A percentile compares a stretch with the other conserved stretches of the same genome.
phyloP scores from a whole-genome alignment of 2,797 vertebrate species.

The Clarias pachynema region DNA sequence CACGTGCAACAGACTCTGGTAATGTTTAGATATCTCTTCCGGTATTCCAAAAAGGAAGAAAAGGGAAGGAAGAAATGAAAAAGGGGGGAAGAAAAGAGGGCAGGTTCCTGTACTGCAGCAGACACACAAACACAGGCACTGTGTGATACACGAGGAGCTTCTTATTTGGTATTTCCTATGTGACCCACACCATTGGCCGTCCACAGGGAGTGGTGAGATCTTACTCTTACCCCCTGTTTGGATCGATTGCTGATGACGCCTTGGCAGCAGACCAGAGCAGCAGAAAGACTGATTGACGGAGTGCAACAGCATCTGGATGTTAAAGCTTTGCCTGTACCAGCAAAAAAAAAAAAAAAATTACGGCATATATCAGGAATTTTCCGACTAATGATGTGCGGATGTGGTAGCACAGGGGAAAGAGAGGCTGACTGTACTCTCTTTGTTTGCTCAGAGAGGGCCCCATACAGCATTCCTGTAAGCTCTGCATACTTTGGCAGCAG shows the following conservation, averaged over 20 bases:
- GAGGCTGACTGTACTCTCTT: constrained; percentile 99
- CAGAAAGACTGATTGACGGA: constrained; percentile 73
- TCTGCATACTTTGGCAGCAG: constrained; percentile 97
- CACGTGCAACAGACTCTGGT: constrained; percentile 87
- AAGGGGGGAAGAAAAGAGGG: constrained; percentile 48
- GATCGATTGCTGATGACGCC: constrained; percentile 81
- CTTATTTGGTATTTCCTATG: constrained; percentile 86
- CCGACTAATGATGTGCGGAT: constrained; percentile 99
- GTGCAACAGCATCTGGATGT: constrained; percentile 88
- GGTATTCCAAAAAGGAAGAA: constrained; percentile 82
- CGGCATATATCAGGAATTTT: constrained; percentile 99
- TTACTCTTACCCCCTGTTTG: constrained; percentile 66
- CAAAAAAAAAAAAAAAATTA: constrained; percentile 83
- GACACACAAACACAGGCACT: constrained; percentile 71
- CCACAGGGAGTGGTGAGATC: constrained; percentile 73
- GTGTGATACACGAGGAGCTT: constrained; percentile 78
- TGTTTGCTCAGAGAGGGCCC: constrained; percentile 94
- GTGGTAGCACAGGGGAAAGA: constrained; percentile 94
- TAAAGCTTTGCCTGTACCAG: constrained; percentile 85
- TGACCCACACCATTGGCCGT: constrained; percentile 77
- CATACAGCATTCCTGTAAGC: constrained; percentile 96
- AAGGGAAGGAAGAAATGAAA: constrained; percentile 77
- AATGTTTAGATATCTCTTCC: constrained; percentile 88
- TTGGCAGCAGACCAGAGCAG: constrained; percentile 79
- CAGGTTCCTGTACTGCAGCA: constrained; percentile 53